A percentile compares a stretch with the other conserved stretches of the same genome.
Evolutionary conservation across 2,888 invertebrate genomes (phyloP).

Genomic region (Mythimna ferrago): DNA sequence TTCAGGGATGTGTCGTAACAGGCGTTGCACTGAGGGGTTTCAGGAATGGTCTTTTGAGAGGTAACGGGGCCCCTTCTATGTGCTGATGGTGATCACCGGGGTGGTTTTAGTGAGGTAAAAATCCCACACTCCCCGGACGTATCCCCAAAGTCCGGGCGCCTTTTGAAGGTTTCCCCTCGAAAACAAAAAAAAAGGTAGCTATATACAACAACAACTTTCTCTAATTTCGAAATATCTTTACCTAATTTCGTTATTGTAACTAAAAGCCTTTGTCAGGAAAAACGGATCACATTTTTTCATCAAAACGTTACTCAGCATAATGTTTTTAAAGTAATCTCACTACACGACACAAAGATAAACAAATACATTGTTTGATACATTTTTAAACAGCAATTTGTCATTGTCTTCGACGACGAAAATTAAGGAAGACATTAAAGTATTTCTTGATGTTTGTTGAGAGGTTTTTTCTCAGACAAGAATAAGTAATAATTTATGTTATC

Average conservation of each 20-base stretch:
- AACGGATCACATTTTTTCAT: background rate
- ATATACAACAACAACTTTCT: background rate
- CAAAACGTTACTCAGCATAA: constrained; percentile 38
- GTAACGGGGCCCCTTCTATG: too few species aligned
- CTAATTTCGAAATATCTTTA: constrained; percentile 14
- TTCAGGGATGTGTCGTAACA: too few species aligned
- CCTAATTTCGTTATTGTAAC: constrained; percentile 1
- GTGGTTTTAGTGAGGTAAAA: too few species aligned
- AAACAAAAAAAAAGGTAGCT: background rate
- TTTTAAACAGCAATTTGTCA: constrained; percentile 69
- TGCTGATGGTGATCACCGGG: too few species aligned
- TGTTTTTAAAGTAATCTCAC: constrained; percentile 28
- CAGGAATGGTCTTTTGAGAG: too few species aligned
- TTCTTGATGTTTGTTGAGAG: constrained; percentile 69
- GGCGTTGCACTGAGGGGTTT: too few species aligned
- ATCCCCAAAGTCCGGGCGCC: too few species aligned
- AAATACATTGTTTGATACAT: constrained; percentile 37
- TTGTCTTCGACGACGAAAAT: constrained; percentile 68
- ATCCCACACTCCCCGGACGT: too few species aligned
- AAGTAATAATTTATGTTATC: constrained; percentile 72
- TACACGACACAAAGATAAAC: constrained; percentile 25
- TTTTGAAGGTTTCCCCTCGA: too few species aligned
- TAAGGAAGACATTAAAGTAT: constrained; percentile 75
- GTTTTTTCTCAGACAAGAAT: constrained; percentile 72
- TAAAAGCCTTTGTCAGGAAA: constrained; percentile 20